Evolutionary conservation across 2,888 invertebrate species (phyloP).

Genomic region (Girardia tigrina): DNA sequence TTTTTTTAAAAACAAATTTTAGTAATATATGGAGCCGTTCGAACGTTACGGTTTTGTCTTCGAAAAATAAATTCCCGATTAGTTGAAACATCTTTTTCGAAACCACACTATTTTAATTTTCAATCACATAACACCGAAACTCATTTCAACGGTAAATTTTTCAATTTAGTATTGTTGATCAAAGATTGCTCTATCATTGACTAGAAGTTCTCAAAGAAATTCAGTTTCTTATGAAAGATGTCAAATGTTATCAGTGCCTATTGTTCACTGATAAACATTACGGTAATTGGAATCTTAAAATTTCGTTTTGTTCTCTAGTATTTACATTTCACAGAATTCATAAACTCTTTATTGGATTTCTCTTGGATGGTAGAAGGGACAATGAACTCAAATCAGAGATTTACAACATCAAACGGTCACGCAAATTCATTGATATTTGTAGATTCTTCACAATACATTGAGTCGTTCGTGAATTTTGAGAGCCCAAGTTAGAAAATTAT

Average conservation of each 20-base stretch:
- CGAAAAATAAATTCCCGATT: conserved; percentile 4
- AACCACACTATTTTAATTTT: not conserved
- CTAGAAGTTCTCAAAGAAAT: not conserved
- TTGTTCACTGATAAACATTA: not conserved
- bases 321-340: not conserved
- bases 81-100: not conserved
- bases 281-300: not conserved
- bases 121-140: not conserved
- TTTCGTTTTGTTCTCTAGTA: not conserved
- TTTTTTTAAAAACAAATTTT: not conserved
- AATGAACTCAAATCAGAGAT: too few species aligned
- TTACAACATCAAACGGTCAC: too few species aligned
- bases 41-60: not conserved
- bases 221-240: not conserved
- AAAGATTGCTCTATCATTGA: too few species aligned
- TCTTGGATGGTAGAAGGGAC: not conserved
- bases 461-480: not conserved
- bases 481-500: not conserved
- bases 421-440: not conserved
- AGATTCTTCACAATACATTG: not conserved
- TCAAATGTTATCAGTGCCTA: not conserved
- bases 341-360: not conserved
- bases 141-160: not conserved
- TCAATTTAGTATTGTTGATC: too few species aligned
- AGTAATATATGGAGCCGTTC: not conserved